Conservation (phyloP, 2,797 vertebrate species). For the Cirrhinus mrigala region DNA sequence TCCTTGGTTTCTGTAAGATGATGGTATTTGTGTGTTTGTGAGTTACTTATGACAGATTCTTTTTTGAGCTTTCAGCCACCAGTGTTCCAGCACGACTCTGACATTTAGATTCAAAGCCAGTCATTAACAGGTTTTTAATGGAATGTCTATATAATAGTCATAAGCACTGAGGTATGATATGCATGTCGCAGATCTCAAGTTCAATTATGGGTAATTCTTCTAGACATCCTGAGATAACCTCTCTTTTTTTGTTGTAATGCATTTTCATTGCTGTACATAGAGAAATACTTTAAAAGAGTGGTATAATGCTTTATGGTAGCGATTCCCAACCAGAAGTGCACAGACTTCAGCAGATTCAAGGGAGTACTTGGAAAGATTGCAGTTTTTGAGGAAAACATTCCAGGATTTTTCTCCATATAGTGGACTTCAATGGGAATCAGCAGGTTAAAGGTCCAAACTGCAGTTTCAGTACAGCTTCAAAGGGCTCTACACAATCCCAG, state of each 20-base stretch:
- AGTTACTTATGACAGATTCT: neutral
- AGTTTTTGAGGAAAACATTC: too few relatives aligned
- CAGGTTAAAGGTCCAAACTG: too few relatives aligned
- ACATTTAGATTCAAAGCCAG: constrained; percentile 14
- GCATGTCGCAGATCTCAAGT: neutral
- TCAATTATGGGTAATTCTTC: neutral
- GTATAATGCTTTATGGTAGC: neutral
- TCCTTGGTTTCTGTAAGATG: constrained; percentile 9
- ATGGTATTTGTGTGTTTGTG: neutral
- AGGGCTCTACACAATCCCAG: too few relatives aligned
- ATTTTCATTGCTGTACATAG: neutral
- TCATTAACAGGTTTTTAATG: neutral
- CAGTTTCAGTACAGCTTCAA: too few relatives aligned
- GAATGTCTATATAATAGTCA: neutral
- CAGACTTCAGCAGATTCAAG: neutral
- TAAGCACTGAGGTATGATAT: neutral
- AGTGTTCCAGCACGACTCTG: constrained; percentile 10
- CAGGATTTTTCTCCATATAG: too few relatives aligned
- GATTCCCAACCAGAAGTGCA: neutral
- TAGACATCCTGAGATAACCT: neutral
- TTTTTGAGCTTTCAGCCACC: constrained; percentile 18
- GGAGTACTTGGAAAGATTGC: too few relatives aligned
- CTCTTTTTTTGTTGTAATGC: neutral
- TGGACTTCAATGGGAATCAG: too few relatives aligned
- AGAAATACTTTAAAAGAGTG: neutral